Base-by-base conservation (phyloP, 2,797 vertebrate species). In the Hypotaenidia okinawae region DNA sequence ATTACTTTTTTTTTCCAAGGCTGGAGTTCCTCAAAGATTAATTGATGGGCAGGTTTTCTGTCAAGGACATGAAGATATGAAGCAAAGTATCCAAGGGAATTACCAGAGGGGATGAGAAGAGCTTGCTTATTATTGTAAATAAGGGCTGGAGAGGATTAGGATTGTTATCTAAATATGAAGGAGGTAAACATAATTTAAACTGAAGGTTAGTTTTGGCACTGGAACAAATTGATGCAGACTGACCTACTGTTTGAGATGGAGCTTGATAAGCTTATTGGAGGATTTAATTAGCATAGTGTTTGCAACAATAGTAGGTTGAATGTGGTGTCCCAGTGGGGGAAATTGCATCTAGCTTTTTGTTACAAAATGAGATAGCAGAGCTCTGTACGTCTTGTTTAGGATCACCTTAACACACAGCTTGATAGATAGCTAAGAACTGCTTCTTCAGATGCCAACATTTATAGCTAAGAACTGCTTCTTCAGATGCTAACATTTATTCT, bases 141-240 rank as follows among this genome's bases (percentile, higher is more conserved):
- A 75, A 30, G 41, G 41, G 18, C 39, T 84, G 62, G 24, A 86
- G 28, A 89, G 66, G 55, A 87, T 94, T 93, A 84, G 32, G 37
- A 28, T 87, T 87, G 35, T 83, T 92, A 73, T 58, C 58, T 68
- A 90, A 90, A 72, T 72, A 64, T n/a, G 87, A 87, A 76, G 33
- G 62, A 89, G n/a, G 51, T 89, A 75, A 90, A 88, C 35, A 27
- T 75, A 45, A 88, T 86, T 90, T 92, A 78, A 90, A 49, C 21
- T 83, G 75, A 72, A 57, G n/a, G 52, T 90, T 91, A 45, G 69
- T 80, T 93, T 73, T 84, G 52, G 24, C 55, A 79, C 8, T 28
- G 63, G 32, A 67, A 47, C 63, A 84, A 73, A 68, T 59, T 78
- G 70, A 70, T 89, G 67, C 47, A 77, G 39, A 33, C 30, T 87